Evolutionary conservation across 2,888 invertebrate species (phyloP).

Genomic region (Eledona agricola): DNA sequence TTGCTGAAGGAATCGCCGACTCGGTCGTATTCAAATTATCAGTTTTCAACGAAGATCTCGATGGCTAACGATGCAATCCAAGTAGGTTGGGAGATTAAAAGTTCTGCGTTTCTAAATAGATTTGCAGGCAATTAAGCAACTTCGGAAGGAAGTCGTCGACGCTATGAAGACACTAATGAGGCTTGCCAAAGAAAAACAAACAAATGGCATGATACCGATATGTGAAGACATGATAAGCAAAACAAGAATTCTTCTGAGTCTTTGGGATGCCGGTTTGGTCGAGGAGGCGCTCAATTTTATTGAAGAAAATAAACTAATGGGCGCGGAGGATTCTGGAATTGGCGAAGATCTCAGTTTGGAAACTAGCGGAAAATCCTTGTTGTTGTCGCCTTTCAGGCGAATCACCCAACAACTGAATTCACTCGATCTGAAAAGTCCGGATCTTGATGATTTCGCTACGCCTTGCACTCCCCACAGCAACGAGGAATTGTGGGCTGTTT

Average conservation of each 20-base stretch:
- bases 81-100: constrained; percentile 48
- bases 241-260: constrained; percentile 78
- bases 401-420: constrained; percentile 80
- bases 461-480: constrained; percentile 71
- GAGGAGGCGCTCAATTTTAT: constrained; percentile 87
- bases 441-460: constrained; percentile 76
- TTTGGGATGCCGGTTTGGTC: constrained; percentile 87
- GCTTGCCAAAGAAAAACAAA: constrained; percentile 77
- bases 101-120: constrained; percentile 1
- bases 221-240: constrained; percentile 82
- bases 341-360: constrained; percentile 57
- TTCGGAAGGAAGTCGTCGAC: constrained; percentile 79
- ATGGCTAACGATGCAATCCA: constrained; percentile 85
- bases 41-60: constrained; percentile 79
- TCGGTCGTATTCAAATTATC: constrained; percentile 66
- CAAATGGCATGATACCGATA: constrained; percentile 77
- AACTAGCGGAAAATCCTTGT: constrained; percentile 51
- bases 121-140: constrained; percentile 72
- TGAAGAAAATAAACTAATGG: constrained; percentile 75
- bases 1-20: constrained; percentile 81
- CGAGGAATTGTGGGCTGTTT: constrained; percentile 70
- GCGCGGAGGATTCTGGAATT: constrained; percentile 58
- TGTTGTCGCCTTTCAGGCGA: constrained; percentile 76
- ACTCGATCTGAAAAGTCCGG: constrained; percentile 76
- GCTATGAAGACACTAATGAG: constrained; percentile 79